Percentiles rank a stretch among this genome's conserved stretches.
These are phyloP conservation scores for Agrypnus murinus DNA, from an alignment of 2,888 invertebrate species.

Conservation along the genomic window DNA sequence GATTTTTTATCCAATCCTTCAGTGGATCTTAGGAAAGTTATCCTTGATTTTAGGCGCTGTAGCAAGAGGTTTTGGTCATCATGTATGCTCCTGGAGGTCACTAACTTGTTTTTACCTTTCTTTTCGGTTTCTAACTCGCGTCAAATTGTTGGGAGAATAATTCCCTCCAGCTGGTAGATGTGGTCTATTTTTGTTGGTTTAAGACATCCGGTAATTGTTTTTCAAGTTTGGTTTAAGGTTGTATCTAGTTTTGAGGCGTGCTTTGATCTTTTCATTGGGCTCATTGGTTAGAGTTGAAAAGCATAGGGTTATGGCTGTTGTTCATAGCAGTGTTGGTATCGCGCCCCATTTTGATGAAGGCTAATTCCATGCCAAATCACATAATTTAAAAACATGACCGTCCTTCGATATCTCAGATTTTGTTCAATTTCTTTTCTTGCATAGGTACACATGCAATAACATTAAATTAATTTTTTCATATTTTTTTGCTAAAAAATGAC, in stretches of 20 bases:
- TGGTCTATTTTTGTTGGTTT: conserved; percentile 1
- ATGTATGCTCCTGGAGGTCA: neutral
- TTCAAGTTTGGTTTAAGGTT: neutral
- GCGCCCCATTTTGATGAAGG: neutral
- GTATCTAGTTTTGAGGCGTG: neutral
- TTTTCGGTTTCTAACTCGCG: neutral
- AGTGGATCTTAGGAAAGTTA: conserved; percentile 2
- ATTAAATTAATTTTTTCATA: no score
- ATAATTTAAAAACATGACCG: no score
- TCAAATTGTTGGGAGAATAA: neutral
- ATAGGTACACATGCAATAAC: no score
- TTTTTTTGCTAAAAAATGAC: no score
- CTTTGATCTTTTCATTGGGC: conserved; percentile 1
- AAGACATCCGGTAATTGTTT: neutral
- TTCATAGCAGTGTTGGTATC: no score
- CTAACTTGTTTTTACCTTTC: neutral
- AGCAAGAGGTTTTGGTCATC: neutral
- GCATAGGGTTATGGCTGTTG: neutral
- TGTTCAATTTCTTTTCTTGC: no score
- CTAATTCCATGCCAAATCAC: no score
- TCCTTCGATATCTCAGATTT: no score
- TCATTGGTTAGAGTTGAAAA: neutral
- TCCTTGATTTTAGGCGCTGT: neutral
- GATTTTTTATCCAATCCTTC: neutral
- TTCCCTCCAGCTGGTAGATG: neutral